A percentile compares a stretch with the other conserved stretches of the same genome.
Evolutionary conservation across 2,888 invertebrate species (phyloP).

Genomic region (Drosophila emarginata): DNA sequence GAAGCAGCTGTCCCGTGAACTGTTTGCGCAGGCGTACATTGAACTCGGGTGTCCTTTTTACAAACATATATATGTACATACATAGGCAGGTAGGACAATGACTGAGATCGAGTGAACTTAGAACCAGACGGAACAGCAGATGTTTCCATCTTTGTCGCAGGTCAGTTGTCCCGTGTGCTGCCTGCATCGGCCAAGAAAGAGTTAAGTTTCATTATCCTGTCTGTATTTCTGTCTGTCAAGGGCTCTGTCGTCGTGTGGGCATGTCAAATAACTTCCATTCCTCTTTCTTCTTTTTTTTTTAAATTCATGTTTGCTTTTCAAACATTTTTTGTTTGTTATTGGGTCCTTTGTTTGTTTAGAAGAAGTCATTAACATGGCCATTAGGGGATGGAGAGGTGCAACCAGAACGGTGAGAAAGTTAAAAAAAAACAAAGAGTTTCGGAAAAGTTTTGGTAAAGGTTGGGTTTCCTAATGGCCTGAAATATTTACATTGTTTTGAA

Average conservation of each 20-base stretch:
- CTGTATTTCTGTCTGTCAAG: neutral
- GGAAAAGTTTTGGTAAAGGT: neutral
- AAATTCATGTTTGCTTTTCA: conserved; percentile 33
- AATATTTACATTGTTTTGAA: no score
- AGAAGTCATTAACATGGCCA: conserved; percentile 63
- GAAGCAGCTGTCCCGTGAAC: conserved; percentile 61
- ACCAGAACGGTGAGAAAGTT: neutral
- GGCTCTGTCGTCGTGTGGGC: conserved; percentile 33
- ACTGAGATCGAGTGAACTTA: neutral
- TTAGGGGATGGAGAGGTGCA: neutral
- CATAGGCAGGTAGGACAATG: conserved; percentile 35
- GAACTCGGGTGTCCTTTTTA: conserved; percentile 55
- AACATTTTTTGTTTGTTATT: conserved; percentile 64
- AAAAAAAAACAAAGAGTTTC: conserved; percentile 17
- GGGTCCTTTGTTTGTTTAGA: conserved; percentile 59
- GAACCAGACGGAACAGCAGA: conserved; percentile 53
- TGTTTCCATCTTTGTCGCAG: conserved; percentile 71
- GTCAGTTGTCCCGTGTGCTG: conserved; percentile 51
- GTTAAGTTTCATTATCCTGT: conserved; percentile 50
- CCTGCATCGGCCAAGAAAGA: conserved; percentile 19
- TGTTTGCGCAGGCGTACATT: conserved; percentile 74
- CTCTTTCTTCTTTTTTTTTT: conserved; percentile 14
- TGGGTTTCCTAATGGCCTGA: no score
- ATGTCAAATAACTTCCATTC: conserved; percentile 44
- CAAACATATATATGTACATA: conserved; percentile 27